Conservation (phyloP, 2,888 invertebrate genomes). For the Orchestes rusci region DNA sequence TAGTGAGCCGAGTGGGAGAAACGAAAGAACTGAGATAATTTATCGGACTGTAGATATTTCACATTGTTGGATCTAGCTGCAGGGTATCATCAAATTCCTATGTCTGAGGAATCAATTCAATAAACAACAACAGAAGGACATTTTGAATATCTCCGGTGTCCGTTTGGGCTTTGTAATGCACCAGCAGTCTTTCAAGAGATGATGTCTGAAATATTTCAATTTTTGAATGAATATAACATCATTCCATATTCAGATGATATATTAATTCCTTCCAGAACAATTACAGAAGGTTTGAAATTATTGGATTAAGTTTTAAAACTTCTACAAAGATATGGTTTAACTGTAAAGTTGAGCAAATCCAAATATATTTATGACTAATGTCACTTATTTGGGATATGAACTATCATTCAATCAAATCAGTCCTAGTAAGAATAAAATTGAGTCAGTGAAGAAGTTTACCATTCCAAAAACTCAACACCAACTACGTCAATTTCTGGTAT, state of each 20-base stretch:
- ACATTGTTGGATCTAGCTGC: neutral
- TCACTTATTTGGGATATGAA: constrained; percentile 7
- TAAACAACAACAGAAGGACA: constrained; percentile 5
- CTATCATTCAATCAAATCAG: constrained; percentile 4
- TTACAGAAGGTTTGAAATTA: neutral
- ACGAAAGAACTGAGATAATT: neutral
- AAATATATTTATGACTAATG: neutral
- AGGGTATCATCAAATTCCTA: constrained; percentile 3
- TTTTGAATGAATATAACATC: neutral
- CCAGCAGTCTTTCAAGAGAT: constrained; percentile 4
- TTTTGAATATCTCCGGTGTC: constrained; percentile 4
- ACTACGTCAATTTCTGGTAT: constrained; percentile 12
- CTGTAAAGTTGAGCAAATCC: constrained; percentile 4
- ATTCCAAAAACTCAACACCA: constrained; percentile 12
- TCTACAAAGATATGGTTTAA: constrained; percentile 3
- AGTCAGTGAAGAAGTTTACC: constrained; percentile 10
- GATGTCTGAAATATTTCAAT: constrained; percentile 4
- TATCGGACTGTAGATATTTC: constrained; percentile 3
- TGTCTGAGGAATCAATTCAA: constrained; percentile 1
- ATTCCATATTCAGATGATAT: constrained; percentile 8
- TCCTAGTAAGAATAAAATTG: constrained; percentile 8
- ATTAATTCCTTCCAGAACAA: constrained; percentile 4
- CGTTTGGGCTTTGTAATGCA: constrained; percentile 3
- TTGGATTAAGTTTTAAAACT: constrained; percentile 6
- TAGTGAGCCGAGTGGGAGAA: neutral